phyloP scores from a whole-genome alignment of 2,888 invertebrate species.

The Dioctria rufipes region DNA sequence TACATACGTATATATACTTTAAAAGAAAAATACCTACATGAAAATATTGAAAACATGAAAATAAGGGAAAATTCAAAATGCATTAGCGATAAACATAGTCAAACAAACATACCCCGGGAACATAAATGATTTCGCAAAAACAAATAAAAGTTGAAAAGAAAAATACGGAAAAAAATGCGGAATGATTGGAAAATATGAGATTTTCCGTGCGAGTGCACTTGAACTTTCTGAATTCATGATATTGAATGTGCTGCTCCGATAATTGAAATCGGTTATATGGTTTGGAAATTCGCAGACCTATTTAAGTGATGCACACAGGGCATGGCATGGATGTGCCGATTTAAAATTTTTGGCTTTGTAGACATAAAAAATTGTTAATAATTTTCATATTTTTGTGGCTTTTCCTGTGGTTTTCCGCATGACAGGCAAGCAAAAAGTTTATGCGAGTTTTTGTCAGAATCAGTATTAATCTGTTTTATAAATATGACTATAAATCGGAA shows the following conservation, averaged over 20 bases:
- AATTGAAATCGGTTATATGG: slow-evolving; percentile 44
- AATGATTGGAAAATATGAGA: slow-evolving; percentile 46
- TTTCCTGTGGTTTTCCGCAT: background rate
- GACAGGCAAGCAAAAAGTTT: background rate
- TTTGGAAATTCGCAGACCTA: slow-evolving; percentile 37
- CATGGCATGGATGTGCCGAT: background rate
- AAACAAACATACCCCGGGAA: slow-evolving; percentile 20
- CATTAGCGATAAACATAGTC: slow-evolving; percentile 30
- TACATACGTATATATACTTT: background rate
- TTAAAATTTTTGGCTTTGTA: background rate
- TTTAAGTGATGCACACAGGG: background rate
- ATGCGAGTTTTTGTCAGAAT: too few relatives aligned
- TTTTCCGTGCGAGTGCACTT: slow-evolving; percentile 39
- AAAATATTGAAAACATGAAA: slow-evolving; percentile 25
- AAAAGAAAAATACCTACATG: background rate
- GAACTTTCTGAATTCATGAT: slow-evolving; percentile 37
- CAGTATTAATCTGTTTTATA: too few relatives aligned
- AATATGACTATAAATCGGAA: too few relatives aligned
- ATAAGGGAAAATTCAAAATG: slow-evolving; percentile 28
- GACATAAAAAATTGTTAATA: background rate
- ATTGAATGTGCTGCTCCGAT: slow-evolving; percentile 44
- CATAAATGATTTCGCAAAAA: slow-evolving; percentile 26
- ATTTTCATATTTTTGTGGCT: background rate
- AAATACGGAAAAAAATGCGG: slow-evolving; percentile 34
- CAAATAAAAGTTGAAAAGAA: slow-evolving; percentile 22